Conservation (phyloP, 2,797 vertebrate genomes). For the Acanthopagrus latus region DNA sequence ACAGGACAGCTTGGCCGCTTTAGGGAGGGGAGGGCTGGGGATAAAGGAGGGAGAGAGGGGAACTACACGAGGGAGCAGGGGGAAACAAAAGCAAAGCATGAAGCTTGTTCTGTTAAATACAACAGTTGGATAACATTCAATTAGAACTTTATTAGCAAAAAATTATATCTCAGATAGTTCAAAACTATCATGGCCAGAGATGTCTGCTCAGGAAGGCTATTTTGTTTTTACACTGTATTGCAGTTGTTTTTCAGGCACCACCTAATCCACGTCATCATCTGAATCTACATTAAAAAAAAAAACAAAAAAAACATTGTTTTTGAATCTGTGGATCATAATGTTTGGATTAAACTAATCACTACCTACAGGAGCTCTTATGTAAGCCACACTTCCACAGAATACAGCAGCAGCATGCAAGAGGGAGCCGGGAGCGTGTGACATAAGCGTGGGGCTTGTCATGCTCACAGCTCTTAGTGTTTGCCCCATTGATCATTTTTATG, state of each 20-base stretch:
- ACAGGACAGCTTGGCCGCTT: conserved; percentile 51
- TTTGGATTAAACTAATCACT: conserved; percentile 52
- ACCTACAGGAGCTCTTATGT: conserved; percentile 15
- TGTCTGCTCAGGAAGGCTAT: neutral
- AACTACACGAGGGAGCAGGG: neutral
- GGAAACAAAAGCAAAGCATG: conserved; percentile 42
- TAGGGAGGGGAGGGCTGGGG: neutral
- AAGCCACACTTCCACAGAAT: conserved; percentile 21
- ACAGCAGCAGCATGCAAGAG: conserved; percentile 13
- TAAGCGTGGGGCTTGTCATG: conserved; percentile 73
- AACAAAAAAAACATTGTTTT: conserved; percentile 29
- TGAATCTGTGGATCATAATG: conserved; percentile 27
- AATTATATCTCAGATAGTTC: conserved; percentile 10
- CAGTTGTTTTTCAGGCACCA: conserved; percentile 34
- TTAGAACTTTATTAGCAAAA: conserved; percentile 8
- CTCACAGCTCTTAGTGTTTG: conserved; percentile 84
- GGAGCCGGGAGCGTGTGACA: conserved; percentile 53
- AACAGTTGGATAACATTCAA: conserved; percentile 20
- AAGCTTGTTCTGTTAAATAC: neutral
- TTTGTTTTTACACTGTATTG: neutral
- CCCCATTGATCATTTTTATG: conserved; percentile 92
- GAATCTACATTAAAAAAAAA: conserved; percentile 33
- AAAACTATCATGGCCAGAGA: conserved; percentile 11
- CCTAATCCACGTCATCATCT: conserved; percentile 35
- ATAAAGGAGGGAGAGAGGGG: conserved; percentile 1